Conservation (phyloP, 2,797 vertebrate species). For the Cossypha polioptera region DNA sequence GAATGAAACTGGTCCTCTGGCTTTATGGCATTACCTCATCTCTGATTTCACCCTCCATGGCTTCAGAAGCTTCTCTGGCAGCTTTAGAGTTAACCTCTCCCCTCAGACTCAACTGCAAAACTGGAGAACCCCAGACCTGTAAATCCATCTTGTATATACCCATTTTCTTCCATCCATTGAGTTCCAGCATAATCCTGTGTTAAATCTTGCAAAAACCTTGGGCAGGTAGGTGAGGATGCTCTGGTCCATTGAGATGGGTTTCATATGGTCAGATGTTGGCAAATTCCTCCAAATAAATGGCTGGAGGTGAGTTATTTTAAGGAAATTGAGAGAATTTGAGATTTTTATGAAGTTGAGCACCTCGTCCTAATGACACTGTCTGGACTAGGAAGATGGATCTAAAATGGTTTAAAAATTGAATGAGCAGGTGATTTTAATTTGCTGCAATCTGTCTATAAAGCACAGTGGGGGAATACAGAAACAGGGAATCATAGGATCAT, state of each 20-base stretch:
- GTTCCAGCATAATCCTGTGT: accelerated
- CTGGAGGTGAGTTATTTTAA: neutral
- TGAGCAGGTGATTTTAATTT: neutral
- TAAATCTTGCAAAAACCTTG: neutral
- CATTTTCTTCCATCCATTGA: neutral
- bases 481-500: neutral
- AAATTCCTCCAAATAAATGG: neutral
- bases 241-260: neutral
- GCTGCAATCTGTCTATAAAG: neutral
- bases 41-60: neutral
- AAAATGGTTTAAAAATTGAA: neutral
- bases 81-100: neutral
- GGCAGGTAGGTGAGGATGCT: neutral
- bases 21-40: accelerated
- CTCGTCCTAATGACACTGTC: accelerated
- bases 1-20: neutral
- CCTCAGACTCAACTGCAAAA: neutral
- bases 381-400: neutral
- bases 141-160: neutral
- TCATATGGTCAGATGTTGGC: neutral
- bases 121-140: neutral
- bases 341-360: neutral
- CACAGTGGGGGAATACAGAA: neutral
- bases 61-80: neutral
- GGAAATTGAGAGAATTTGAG: neutral